phyloP scores from a whole-genome alignment of 2,797 vertebrate species.

The Rhynchotus rufescens region DNA sequence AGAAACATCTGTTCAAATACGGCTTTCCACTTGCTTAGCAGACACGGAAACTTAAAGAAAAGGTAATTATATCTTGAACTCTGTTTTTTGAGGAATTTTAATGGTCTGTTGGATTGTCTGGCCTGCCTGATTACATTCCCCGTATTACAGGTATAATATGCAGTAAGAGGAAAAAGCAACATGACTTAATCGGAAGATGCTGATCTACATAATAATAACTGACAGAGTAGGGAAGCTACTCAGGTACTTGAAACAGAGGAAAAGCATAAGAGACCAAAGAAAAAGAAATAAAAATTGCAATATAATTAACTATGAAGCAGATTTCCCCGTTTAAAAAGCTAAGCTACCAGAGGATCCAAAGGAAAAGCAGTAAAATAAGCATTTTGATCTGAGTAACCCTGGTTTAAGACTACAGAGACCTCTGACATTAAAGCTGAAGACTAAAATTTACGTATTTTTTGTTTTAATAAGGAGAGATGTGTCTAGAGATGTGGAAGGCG shows the following conservation, averaged over 20 bases:
- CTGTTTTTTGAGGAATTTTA: not conserved
- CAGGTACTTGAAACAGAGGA: not conserved
- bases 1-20: constrained; percentile 8
- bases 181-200: not conserved
- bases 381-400: not conserved
- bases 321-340: not conserved
- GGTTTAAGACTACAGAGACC: not conserved
- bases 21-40: not conserved
- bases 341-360: not conserved
- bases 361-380: not conserved
- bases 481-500: not conserved
- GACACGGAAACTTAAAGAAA: not conserved
- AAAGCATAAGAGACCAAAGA: not conserved
- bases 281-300: not conserved
- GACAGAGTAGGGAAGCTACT: not conserved
- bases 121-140: not conserved
- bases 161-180: not conserved
- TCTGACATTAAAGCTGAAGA: not conserved
- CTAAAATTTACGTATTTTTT: not conserved
- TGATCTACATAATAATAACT: not conserved
- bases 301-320: not conserved
- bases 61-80: not conserved
- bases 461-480: not conserved
- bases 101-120: constrained; percentile 14
- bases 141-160: not conserved